Base-by-base conservation (phyloP, 2,888 invertebrate species). In the Dryocosmus kuriphilus region DNA sequence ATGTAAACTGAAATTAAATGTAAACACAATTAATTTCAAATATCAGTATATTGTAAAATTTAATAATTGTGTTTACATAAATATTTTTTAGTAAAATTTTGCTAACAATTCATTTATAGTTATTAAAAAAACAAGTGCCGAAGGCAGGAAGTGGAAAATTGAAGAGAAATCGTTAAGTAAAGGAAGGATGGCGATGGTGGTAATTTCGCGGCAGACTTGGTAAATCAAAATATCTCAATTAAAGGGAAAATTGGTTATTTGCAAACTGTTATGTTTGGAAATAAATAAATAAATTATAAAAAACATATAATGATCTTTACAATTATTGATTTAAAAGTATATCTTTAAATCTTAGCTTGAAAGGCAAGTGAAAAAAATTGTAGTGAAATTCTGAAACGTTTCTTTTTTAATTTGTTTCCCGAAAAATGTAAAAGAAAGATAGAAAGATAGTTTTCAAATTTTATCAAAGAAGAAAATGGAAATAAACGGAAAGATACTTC, bases 191-290 rank as follows among this genome's bases (percentile, higher is more conserved):
- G 22, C n/a, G 24, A 65, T 14, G 14, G 24, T 24, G n/a, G 38
- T 16, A 65, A 65, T 65, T 65, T 65, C 65, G 9, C 65, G 24
- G 38, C 16, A 38, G 65, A 65, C 24, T 41, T 11, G 16, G 41
- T 41, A 38, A 65, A 41, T 65, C 8, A 24, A 65, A 65, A 65
- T 65, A 19, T 65, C 41, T 41, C 16, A n/a, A 51, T 46, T 7
- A 19, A 19, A 3, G 5, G 16, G 19, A 19, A 46, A 19, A n/a
- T 2, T n/a, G 51, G 7, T n/a, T 8, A n/a, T 51, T 51, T 8
- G 0, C 4, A 16, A 41, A 41, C 41, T 41, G 41, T 41, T 41
- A 16, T 4, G 8, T 41, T 2, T 41, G 4, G 4, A 19, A 46
- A 46, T 16, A 46, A 46, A 6, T 6, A 6, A 19, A 46, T 46